These are phyloP conservation scores for Artemia franciscana DNA, from an alignment of 1,140 invertebrate genomes.

Conservation along the genomic window DNA sequence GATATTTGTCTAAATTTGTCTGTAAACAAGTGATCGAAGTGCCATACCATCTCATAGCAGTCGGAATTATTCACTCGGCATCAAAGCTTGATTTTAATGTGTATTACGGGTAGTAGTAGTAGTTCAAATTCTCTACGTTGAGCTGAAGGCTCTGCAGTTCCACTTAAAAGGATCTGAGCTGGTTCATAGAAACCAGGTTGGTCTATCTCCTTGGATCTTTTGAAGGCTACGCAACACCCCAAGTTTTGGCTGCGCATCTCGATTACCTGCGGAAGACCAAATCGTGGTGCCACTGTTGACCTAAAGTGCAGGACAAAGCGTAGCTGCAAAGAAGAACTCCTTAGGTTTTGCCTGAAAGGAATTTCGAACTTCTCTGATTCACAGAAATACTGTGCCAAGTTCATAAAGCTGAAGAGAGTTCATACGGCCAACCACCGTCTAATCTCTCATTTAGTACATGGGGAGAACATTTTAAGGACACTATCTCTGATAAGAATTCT, in stretches of 20 bases:
- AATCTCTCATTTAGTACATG: background rate
- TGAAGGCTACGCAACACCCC: background rate
- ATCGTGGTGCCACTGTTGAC: background rate
- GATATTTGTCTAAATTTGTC: too few species aligned
- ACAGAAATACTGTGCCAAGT: background rate
- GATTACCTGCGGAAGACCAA: background rate
- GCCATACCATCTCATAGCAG: background rate
- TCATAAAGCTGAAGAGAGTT: background rate
- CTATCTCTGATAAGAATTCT: background rate
- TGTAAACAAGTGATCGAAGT: too few species aligned
- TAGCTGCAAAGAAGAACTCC: background rate
- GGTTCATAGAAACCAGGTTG: background rate
- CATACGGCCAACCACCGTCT: background rate
- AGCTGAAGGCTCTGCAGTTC: background rate
- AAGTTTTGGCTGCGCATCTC: background rate
- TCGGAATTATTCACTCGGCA: background rate
- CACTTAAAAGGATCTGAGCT: background rate
- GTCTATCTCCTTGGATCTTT: background rate
- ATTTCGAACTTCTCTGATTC: background rate
- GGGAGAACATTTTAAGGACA: background rate
- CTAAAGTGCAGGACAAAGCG: background rate
- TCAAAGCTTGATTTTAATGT: background rate
- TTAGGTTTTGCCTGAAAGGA: background rate
- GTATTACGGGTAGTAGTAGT: background rate
- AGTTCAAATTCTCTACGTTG: background rate